Evolutionary conservation across 2,888 invertebrate species (phyloP).

Genomic region (Synergus laeviventris): DNA sequence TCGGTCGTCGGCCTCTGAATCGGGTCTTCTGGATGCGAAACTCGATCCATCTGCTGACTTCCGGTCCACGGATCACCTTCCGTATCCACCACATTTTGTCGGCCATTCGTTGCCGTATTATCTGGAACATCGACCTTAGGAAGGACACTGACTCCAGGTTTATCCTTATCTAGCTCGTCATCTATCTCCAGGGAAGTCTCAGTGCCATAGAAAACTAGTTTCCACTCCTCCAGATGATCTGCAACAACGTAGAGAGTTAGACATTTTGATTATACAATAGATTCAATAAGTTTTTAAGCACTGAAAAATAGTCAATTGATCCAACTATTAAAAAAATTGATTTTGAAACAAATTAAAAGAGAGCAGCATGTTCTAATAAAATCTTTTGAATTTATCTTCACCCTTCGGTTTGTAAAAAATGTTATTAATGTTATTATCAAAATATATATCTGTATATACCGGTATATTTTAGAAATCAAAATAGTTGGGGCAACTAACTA

Average conservation of each 20-base stretch:
- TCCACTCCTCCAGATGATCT: conserved; percentile 84
- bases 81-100: conserved; percentile 66
- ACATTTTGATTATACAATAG: not conserved
- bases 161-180: conserved; percentile 67
- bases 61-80: conserved; percentile 69
- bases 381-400: too few relatives aligned
- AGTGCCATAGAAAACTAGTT: conserved; percentile 89
- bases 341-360: too few relatives aligned
- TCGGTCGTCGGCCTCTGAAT: conserved; percentile 70
- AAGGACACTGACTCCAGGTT: conserved; percentile 55
- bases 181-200: conserved; percentile 76
- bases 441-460: too few relatives aligned
- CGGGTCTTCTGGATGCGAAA: conserved; percentile 68
- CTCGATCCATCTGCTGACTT: conserved; percentile 68
- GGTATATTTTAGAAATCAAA: too few relatives aligned
- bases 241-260: conserved; percentile 53
- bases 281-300: too few relatives aligned
- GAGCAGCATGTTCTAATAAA: too few relatives aligned
- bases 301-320: too few relatives aligned
- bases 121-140: conserved; percentile 53
- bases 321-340: too few relatives aligned
- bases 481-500: too few relatives aligned
- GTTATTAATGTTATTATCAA: too few relatives aligned
- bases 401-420: too few relatives aligned
- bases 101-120: conserved; percentile 54